Percentiles rank a stretch among this genome's conserved stretches.
Conservation (phyloP, 2,797 vertebrate genomes). For the Rhincodon typus region DNA sequence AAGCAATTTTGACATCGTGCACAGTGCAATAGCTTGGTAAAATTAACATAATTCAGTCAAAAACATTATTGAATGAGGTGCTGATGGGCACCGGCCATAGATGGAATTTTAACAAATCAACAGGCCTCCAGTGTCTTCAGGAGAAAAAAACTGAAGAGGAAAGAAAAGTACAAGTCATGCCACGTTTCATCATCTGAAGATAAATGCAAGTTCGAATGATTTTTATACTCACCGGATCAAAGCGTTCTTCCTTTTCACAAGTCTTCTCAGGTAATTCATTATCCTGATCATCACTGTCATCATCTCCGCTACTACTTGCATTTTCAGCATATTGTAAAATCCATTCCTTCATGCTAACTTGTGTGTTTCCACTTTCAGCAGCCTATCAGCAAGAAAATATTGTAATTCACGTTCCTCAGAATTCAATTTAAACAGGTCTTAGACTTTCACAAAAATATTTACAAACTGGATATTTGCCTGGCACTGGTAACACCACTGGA, state of each 20-base stretch:
- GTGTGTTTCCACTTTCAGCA: constrained; percentile 48
- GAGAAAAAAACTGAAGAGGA: background rate
- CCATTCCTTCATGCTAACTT: constrained; percentile 83
- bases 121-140: background rate
- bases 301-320: constrained; percentile 69
- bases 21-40: background rate
- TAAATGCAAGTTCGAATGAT: background rate
- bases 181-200: background rate
- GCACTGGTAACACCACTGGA: background rate
- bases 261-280: constrained; percentile 43
- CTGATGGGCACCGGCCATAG: background rate
- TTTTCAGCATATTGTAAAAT: constrained; percentile 84
- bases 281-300: constrained; percentile 47
- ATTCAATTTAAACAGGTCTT: background rate
- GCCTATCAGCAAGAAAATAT: constrained; percentile 42
- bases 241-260: constrained; percentile 68
- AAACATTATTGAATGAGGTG: background rate
- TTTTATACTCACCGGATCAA: constrained; percentile 78
- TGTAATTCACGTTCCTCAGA: background rate
- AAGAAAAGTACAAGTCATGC: background rate
- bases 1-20: background rate
- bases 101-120: background rate
- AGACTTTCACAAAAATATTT: background rate
- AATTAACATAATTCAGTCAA: background rate
- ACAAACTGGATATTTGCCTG: background rate